Evolutionary conservation across 2,888 invertebrate genomes (phyloP), one percentile per base, ranked within the genome.

Genomic region (Lissocephala sabroskyi): DNA sequence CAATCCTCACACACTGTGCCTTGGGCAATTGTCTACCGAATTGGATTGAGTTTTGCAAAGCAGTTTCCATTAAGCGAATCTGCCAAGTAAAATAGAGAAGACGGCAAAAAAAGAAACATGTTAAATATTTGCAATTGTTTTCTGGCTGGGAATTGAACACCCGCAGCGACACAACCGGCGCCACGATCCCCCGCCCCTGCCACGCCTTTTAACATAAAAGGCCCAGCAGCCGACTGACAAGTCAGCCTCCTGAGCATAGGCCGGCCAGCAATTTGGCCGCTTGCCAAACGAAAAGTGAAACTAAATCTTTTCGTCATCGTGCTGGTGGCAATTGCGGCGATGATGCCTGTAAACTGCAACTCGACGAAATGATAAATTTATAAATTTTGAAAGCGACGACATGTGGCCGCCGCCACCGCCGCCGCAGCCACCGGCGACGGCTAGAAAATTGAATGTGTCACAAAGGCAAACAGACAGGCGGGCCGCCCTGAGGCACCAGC

Each of bases 361-460:
- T 4, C 7, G 10, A 10, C 3, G 30, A 65, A 52, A 43, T 56
- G 41, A 62, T 71, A 46, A 49, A 71, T 58, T 52, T 60, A 39
- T 32, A 45, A 52, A 54, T 52, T 52, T 62, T 49, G 49, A 51
- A 59, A 51, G 52, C 54, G 58, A 40, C 52, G 53, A 73, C 77
- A 61, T 55, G 52, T 56, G 53, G n/a, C 23, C 17, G 18, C 18
- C 10, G 37, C 18, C 14, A 9, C 16, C 14, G 11, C 5, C 10
- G 19, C 37, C 23, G n/a, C 37, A 37, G 37, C 37, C 37, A 19
- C 4, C 30, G 11, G n/a, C 37, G 10, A 30, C 7, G 51, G 41
- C 64, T 58, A 35, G 37, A n/a, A 68, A 68, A 76, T 64, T 76
- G 65, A 76, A 73, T 60, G 52, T 73, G 74, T 73, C 77, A 59